Conservation (phyloP, 1,140 invertebrate species). For the Dreissena polymorpha region DNA sequence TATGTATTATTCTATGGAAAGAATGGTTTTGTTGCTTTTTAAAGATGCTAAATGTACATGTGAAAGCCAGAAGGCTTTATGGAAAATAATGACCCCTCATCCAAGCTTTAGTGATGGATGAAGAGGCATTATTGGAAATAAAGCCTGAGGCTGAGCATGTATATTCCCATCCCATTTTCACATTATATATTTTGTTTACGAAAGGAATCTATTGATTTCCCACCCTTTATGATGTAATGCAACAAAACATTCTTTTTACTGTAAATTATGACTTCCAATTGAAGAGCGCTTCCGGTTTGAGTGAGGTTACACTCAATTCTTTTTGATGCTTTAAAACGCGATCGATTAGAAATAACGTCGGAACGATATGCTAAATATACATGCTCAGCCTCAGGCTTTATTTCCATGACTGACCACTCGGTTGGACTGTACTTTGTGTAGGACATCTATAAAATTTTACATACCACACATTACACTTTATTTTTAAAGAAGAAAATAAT, state of each 20-base stretch:
- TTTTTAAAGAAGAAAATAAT: too few relatives aligned
- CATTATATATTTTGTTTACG: neutral
- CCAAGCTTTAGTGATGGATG: constrained; percentile 10
- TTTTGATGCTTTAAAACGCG: neutral
- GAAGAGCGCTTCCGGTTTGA: neutral
- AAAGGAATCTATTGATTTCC: too few relatives aligned
- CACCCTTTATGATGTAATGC: neutral
- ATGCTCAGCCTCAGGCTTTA: constrained; percentile 44
- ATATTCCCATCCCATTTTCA: neutral
- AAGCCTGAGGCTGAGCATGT: constrained; percentile 34
- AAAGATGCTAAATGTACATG: neutral
- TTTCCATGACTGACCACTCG: too few relatives aligned
- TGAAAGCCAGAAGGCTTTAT: neutral
- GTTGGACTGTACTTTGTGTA: too few relatives aligned
- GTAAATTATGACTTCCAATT: neutral
- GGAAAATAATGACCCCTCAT: constrained; percentile 11
- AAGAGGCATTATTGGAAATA: constrained; percentile 26
- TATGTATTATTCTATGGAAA: neutral
- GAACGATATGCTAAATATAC: constrained; percentile 26
- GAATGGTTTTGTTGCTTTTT: neutral
- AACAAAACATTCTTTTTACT: constrained; percentile 6
- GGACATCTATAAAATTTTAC: too few relatives aligned
- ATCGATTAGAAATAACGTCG: neutral
- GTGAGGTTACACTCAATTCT: neutral
- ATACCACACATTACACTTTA: too few relatives aligned